Conservation (phyloP, 2,797 vertebrate species). For the Rhinatrema bivittatum region DNA sequence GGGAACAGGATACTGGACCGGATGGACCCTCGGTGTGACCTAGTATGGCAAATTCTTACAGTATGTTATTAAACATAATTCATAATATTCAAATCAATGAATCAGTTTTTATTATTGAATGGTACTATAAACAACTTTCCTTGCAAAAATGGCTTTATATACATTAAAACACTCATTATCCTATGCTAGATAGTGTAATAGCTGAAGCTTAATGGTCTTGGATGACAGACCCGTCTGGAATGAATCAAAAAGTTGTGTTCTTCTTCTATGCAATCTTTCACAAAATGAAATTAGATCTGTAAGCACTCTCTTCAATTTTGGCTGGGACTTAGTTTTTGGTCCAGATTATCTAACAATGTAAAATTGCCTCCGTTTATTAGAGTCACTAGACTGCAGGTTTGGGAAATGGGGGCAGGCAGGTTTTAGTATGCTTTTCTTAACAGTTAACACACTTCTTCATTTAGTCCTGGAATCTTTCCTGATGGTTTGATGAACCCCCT, state of each 20-base stretch:
- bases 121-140: too few species aligned
- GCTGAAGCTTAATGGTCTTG: constrained; percentile 10
- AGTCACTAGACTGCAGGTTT: constrained; percentile 45
- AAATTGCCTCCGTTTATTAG: constrained; percentile 72
- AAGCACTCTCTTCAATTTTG: constrained; percentile 1
- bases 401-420: too few species aligned
- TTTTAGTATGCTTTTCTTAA: constrained; percentile 43
- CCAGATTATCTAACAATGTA: constrained; percentile 52
- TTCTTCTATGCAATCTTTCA: background rate
- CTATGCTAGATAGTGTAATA: background rate
- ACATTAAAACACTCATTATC: too few species aligned
- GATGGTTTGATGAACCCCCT: constrained; percentile 60
- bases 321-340: constrained; percentile 34
- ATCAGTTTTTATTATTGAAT: too few species aligned
- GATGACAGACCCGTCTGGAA: too few species aligned
- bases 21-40: too few species aligned
- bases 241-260: background rate
- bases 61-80: too few species aligned
- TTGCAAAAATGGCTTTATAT: too few species aligned
- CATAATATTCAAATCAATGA: too few species aligned
- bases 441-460: constrained; percentile 51
- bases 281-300: background rate
- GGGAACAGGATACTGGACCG: too few species aligned
- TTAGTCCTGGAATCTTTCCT: constrained; percentile 48
- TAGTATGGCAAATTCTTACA: too few species aligned